These are phyloP conservation scores for Nomada lathburiana DNA, from an alignment of 2,888 invertebrate species.

Conservation along the genomic window DNA sequence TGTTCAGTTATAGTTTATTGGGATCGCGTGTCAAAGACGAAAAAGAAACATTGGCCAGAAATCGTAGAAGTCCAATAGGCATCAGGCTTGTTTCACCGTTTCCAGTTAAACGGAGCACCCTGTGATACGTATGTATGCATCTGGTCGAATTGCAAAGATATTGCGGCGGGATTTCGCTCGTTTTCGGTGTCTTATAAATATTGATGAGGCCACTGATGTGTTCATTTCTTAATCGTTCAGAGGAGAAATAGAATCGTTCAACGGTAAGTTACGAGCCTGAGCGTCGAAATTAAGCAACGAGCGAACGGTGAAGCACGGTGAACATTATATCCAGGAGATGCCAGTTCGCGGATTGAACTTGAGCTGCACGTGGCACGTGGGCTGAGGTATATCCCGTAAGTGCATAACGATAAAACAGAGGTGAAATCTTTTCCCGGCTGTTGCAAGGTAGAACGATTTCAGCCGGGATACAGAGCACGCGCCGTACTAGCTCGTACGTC, in stretches of 20 bases:
- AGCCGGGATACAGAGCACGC: conserved; percentile 54
- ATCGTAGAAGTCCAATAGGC: too few relatives aligned
- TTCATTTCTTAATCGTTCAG: background rate
- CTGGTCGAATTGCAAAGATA: conserved; percentile 39
- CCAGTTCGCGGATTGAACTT: conserved; percentile 12
- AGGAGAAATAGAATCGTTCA: background rate
- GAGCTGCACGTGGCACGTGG: conserved; percentile 45
- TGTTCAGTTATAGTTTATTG: too few relatives aligned
- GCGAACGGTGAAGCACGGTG: background rate
- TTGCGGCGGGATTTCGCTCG: conserved; percentile 9
- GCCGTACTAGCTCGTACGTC: conserved; percentile 61
- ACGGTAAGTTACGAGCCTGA: conserved; percentile 7
- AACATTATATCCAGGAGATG: conserved; percentile 38
- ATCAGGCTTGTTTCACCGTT: too few relatives aligned
- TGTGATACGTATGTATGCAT: conserved; percentile 2
- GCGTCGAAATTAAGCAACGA: conserved; percentile 22
- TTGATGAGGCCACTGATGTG: background rate
- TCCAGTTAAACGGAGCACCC: too few relatives aligned
- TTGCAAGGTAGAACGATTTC: conserved; percentile 56
- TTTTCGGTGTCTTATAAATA: conserved; percentile 12
- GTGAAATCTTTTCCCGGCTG: conserved; percentile 60
- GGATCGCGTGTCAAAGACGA: too few relatives aligned
- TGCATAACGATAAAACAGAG: conserved; percentile 55
- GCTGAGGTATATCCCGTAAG: conserved; percentile 21
- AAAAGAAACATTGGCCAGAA: too few relatives aligned